These are phyloP conservation scores for Cercopithecus mitis DNA, from an alignment of 2,797 vertebrate genomes.

Conservation along the genomic window DNA sequence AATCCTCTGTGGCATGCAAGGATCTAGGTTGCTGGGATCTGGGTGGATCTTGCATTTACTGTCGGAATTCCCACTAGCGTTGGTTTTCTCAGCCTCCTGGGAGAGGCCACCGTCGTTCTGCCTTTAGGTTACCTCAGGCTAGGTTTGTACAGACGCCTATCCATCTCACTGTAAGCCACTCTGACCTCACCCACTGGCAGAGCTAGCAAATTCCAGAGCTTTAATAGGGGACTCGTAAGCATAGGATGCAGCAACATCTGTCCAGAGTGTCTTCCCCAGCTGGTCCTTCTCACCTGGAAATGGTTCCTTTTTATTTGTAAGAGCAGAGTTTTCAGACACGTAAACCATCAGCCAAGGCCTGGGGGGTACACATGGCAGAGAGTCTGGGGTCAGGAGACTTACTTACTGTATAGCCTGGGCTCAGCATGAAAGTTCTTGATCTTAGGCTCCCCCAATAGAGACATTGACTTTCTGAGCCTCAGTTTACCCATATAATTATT, in stretches of 20 bases:
- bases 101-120: neutral
- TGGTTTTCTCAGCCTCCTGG: neutral
- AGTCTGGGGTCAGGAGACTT: neutral
- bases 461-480: neutral
- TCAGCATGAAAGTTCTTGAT: neutral
- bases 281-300: neutral
- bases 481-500: neutral
- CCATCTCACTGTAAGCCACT: rapidly evolving
- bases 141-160: neutral
- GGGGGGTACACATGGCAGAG: neutral
- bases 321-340: neutral
- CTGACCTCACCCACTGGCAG: neutral
- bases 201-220: neutral
- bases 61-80: neutral
- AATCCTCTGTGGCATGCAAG: constrained; percentile 49
- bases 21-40: constrained; percentile 27
- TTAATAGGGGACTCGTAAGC: rapidly evolving
- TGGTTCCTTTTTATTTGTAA: neutral
- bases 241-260: rapidly evolving
- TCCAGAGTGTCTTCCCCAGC: neutral
- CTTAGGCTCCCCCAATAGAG: neutral
- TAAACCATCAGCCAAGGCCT: neutral
- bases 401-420: neutral
- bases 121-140: neutral
- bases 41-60: neutral